These are phyloP conservation scores for Himalopsyche phryganea DNA, from an alignment of 1,140 invertebrate species.

Conservation along the genomic window DNA sequence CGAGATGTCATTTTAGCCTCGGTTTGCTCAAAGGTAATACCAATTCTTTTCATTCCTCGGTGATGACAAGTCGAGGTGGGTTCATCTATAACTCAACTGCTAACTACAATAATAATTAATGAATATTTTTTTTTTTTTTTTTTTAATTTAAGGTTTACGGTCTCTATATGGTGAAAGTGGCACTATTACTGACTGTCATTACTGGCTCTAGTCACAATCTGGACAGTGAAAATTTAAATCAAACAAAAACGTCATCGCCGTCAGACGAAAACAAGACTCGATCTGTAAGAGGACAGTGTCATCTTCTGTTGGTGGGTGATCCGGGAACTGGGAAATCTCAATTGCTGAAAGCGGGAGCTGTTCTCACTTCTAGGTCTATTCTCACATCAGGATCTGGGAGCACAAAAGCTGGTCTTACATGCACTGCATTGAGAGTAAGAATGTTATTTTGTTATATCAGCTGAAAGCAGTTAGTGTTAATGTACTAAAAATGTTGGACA, in stretches of 20 bases:
- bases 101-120: too few species aligned
- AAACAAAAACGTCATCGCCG: constrained; percentile 34
- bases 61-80: background rate
- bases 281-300: constrained; percentile 68
- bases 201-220: constrained; percentile 45
- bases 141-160: constrained; percentile 71
- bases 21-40: constrained; percentile 76
- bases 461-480: too few species aligned
- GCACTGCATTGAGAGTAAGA: constrained; percentile 74
- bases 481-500: too few species aligned
- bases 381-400: constrained; percentile 83
- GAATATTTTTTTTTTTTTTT: too few species aligned
- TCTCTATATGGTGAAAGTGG: constrained; percentile 82
- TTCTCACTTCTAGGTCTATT: constrained; percentile 73
- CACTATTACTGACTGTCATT: constrained; percentile 60
- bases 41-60: background rate
- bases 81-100: too few species aligned
- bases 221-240: constrained; percentile 36
- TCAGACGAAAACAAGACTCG: constrained; percentile 28
- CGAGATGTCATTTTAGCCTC: constrained; percentile 78
- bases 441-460: too few species aligned
- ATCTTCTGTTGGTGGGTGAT: constrained; percentile 86
- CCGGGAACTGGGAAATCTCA: constrained; percentile 88
- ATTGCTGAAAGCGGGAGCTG: constrained; percentile 73
- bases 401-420: constrained; percentile 85